Evolutionary conservation across 2,113 vertebrate genomes (phyloP).

Genomic region (Microcebus jonahi): DNA sequence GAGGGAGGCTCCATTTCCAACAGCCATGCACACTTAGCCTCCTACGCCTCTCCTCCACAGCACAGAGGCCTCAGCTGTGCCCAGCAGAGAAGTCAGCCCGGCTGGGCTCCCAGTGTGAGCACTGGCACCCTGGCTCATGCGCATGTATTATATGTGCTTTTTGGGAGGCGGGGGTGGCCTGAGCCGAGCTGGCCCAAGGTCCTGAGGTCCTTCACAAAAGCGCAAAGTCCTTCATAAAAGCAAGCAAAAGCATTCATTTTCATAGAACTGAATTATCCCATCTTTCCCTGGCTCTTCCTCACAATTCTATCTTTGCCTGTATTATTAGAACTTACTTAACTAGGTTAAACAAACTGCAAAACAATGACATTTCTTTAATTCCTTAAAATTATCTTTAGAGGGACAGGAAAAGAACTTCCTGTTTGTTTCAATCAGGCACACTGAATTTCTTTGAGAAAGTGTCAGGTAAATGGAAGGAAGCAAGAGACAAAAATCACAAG

Average conservation of each 20-base stretch:
- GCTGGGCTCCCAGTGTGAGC: not conserved
- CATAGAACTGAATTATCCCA: not conserved
- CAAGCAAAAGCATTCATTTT: not conserved
- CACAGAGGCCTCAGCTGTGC: not conserved
- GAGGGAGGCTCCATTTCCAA: not conserved
- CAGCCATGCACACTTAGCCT: not conserved
- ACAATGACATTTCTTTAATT: no score
- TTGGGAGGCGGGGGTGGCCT: not conserved
- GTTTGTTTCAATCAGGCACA: not conserved
- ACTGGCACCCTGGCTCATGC: fast-evolving
- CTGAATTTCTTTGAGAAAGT: not conserved
- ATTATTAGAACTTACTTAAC: not conserved
- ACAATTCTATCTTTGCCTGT: not conserved
- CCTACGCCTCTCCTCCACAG: not conserved
- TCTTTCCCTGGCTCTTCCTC: not conserved
- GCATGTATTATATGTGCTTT: not conserved
- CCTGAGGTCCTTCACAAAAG: not conserved
- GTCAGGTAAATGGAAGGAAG: not conserved
- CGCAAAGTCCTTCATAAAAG: not conserved
- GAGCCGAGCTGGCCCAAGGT: not conserved
- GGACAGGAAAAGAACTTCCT: not conserved
- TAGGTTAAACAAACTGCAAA: not conserved
- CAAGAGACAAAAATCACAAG: no score
- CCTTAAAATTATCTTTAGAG: not conserved
- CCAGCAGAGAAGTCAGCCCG: not conserved